Evolutionary conservation across 2,888 invertebrate species (phyloP), one percentile per base, ranked within the genome.

Genomic region (Sesia apiformis): DNA sequence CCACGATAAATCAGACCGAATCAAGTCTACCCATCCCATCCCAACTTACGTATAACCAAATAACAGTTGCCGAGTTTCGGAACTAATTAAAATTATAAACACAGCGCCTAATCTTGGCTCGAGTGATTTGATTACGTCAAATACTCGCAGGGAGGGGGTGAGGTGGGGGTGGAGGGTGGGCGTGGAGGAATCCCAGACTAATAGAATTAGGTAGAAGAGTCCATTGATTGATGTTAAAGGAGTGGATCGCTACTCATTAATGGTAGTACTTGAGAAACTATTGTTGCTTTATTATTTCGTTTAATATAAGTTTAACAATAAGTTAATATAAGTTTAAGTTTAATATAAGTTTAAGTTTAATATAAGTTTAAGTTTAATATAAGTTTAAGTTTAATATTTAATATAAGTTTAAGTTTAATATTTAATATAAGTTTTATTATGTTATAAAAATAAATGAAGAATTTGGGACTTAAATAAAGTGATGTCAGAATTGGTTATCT

Each of bases 1-100:
- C 51, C 51, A 51, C 50, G 50, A 49, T 43, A 52, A 52, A 51
- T 52, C 55, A 49, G 40, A 40, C 7, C 7, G 23, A 50, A 50
- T 50, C 50, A 50, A 50, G 50, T 50, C 8, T 5, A 7, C 42
- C 42, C 50, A 38, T 50, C 50, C 39, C 38, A 50, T 50, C 50
- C 39, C 38, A 50, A 38, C 46, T 4, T 8, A 50, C 38, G 51
- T 56, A 38, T 53, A 53, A 49, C 40, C 43, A 43, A 53, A 53
- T 53, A 56, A 53, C 56, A 49, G 42, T 53, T 46, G 23, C 46
- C 40, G 43, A 66, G 61, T 69, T 69, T 57, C 55, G 57, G 61
- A 66, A 67, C 65, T 72, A 69, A 74, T 74, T 74, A 69, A 71
- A 73, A 72, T 72, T 72, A 71, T 73, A 72, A 75, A 72, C 68